Evolutionary conservation across 2,113 vertebrate genomes (phyloP).

Genomic region (Colinus virginianus): DNA sequence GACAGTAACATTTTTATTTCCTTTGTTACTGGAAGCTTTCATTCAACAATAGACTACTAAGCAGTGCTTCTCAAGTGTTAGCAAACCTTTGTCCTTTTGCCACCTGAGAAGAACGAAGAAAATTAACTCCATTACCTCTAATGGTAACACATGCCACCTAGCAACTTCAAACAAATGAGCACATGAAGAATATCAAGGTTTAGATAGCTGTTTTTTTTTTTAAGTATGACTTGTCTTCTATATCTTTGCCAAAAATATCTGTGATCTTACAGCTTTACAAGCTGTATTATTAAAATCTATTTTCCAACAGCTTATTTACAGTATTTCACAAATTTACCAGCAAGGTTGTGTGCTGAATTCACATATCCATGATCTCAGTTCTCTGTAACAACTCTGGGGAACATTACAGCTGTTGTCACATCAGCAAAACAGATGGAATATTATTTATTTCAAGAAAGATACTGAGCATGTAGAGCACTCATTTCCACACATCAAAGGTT

Average conservation of each 20-base stretch:
- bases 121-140: background rate
- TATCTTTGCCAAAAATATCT: background rate
- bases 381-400: background rate
- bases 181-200: background rate
- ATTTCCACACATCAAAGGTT: slow-evolving; percentile 31
- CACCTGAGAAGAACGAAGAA: slow-evolving; percentile 11
- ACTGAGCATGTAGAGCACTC: background rate
- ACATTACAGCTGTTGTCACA: slow-evolving; percentile 14
- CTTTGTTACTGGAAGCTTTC: slow-evolving; percentile 6
- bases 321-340: background rate
- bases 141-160: background rate
- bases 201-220: background rate
- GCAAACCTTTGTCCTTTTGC: background rate
- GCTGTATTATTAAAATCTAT: background rate
- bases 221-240: background rate
- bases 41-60: slow-evolving; percentile 30
- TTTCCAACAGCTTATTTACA: background rate
- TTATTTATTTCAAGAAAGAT: slow-evolving; percentile 9
- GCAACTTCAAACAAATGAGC: background rate
- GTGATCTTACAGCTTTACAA: background rate
- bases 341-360: background rate
- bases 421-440: slow-evolving; percentile 37
- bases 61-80: background rate
- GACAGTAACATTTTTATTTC: slow-evolving; percentile 3
- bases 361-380: background rate